Evolutionary conservation across 2,797 vertebrate species (phyloP), one percentile per base, ranked within the genome.

Genomic region (Periophthalmus magnuspinnatus): DNA sequence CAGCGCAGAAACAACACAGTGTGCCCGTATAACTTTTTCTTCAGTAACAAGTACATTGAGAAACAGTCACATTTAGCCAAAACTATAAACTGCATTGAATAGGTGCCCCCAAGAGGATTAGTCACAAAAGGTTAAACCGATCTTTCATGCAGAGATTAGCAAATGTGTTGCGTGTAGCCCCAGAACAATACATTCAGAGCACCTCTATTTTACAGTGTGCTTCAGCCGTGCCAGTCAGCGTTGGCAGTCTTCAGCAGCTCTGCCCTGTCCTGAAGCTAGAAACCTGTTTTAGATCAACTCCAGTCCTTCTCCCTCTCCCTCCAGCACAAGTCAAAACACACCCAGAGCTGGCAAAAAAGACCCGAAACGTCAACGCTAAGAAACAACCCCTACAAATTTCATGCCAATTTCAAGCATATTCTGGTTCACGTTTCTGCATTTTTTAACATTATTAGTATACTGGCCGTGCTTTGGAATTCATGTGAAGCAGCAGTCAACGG

Each of bases 81-180:
- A 54, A 9, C 7, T 3, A 9, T 54, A 21, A 9, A 50, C 8
- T 54, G 21, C 4, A 10, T 10, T 54, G 19, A 54, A 34, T 19
- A 17, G 2, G 5, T 61, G 33, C n/a, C 22, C 59, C 38, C 36
- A 60, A 34, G 16, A 22, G 34, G 6, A 14, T 9, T 19, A 34
- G 14, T n/a, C 17, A 24, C 7, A 36, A 36, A 38, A 10, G 59
- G 59, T 77, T 67, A 36, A 78, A 75, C 69, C 57, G 65, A 57
- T 82, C 74, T 55, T 56, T 28, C 62, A 78, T 79, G 75, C 61
- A 65, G 61, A 59, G 72, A 77, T 75, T 64, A 79, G 55, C 11
- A 65, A 58, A 68, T 71, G 58, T 1, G 19, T 68, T 74, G 60
- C 65, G 75, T 60, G 68, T 72, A 72, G 33, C 47, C 58, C 10